Conservation (phyloP, 37 sponge, comb jelly and placozoan species). For the Petrosia ficiformis region DNA sequence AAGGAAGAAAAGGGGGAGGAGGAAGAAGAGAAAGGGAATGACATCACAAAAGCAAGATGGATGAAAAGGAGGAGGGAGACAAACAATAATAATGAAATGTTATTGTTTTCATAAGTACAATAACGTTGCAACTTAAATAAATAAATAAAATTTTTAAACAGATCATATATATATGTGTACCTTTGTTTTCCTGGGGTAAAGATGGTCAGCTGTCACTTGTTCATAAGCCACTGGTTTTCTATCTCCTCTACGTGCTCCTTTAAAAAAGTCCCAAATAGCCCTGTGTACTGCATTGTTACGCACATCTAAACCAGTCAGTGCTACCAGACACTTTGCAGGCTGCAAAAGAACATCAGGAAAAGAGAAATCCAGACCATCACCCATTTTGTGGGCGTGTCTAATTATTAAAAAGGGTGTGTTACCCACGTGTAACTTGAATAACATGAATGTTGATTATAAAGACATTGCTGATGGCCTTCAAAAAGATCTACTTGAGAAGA, state of each 20-base stretch:
- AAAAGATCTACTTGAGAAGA: not conserved
- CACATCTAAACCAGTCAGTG: conserved; percentile 77
- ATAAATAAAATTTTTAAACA: too few species aligned
- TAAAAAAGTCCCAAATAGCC: conserved; percentile 83
- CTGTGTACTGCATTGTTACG: conserved; percentile 85
- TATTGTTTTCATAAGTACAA: not conserved
- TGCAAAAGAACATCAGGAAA: conserved; percentile 69
- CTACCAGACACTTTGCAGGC: conserved; percentile 67
- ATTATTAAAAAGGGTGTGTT: too few species aligned
- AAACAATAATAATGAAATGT: not conserved
- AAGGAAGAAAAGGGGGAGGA: conserved; percentile 2
- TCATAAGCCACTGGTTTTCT: conserved; percentile 55
- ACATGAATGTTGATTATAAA: not conserved
- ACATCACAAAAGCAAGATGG: too few species aligned
- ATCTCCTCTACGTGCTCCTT: conserved; percentile 41
- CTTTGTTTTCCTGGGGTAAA: conserved; percentile 56
- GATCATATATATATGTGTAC: too few species aligned
- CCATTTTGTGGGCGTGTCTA: conserved; percentile 4
- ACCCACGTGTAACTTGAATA: too few species aligned
- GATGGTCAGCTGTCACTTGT: conserved; percentile 46
- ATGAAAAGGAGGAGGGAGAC: too few species aligned
- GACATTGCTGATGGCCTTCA: not conserved
- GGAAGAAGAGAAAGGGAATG: too few species aligned
- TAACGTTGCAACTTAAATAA: not conserved
- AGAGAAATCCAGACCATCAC: conserved; percentile 17